A percentile compares a stretch with the other conserved stretches of the same genome.
phyloP scores from a whole-genome alignment of 2,113 vertebrate genomes.

The Anguilla rostrata region DNA sequence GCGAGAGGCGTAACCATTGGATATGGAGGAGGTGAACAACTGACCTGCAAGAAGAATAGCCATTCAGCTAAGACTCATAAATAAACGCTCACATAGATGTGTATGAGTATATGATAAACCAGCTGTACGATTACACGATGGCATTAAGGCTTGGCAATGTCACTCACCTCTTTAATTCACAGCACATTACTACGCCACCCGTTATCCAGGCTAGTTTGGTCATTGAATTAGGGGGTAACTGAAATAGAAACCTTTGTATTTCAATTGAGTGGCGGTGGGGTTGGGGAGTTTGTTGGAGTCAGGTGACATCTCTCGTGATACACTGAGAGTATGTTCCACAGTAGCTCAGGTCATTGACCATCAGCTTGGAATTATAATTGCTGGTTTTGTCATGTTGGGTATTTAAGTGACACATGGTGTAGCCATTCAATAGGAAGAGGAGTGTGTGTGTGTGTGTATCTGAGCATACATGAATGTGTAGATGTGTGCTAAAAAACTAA shows the following conservation, averaged over 20 bases:
- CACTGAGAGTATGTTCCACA: background rate
- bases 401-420: background rate
- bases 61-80: conserved; percentile 49
- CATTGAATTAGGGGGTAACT: background rate
- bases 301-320: background rate
- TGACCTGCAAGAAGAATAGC: conserved; percentile 41
- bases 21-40: conserved; percentile 37
- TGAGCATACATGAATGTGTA: background rate
- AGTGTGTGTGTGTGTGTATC: background rate
- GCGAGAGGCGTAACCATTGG: conserved; percentile 51
- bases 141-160: background rate
- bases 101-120: background rate
- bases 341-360: background rate
- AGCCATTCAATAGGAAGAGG: background rate
- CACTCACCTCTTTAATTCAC: background rate
- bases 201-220: background rate
- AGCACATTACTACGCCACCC: background rate
- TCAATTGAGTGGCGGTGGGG: background rate
- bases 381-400: background rate
- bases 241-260: conserved; percentile 4
- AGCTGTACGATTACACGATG: background rate
- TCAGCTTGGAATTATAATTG: conserved; percentile 10
- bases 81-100: conserved; percentile 26
- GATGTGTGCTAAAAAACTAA: background rate
- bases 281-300: background rate